Base-by-base conservation (phyloP, 92 coral and sea anemone species). In the Siderastrea radians region DNA sequence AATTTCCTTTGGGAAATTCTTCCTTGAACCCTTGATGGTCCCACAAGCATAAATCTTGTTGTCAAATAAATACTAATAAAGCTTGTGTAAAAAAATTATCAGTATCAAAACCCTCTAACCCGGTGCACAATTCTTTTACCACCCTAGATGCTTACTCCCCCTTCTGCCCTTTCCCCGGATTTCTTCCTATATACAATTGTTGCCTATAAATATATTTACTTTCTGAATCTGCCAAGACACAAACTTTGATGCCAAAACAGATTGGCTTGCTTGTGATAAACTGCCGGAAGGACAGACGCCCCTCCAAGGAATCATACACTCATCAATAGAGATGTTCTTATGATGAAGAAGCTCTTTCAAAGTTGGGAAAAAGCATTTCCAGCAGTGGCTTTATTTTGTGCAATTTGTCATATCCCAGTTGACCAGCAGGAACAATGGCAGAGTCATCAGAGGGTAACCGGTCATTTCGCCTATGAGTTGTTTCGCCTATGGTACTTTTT, bases 1-100 rank as follows among this genome's bases (percentile, higher is more conserved):
- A 68, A 68, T 68, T 68, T 68, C 72, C 50, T 68, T 68, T 68
- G 48, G 72, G 72, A 68, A 68, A 44, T 68, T 68, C 38, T 26
- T 26, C 38, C 38, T 26, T 26, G 38, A 26, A 26, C 38, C 38
- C 38, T 26, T 26, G 38, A n/a, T 66, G 48, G 70, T 66, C 11
- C 70, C 48, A 66, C 70, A 66, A 38, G 70, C 70, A 66, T 66
- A 66, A 66, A 66, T 66, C 43, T 26, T 26, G 38, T 26, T 66
- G 70, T 66, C 70, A 66, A 16, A 66, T 26, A 26, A 66, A 26
- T 66, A 66, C 70, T 69, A 51, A 69, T 69, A 69, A 45, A 45
- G 74, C 74, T 66, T n/a, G 70, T 66, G 70, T 66, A 26, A 26
- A 26, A 66, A 66, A 66, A 66, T 1, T 26, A 66, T 66, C 70